A percentile compares a stretch with the other conserved stretches of the same genome.
Evolutionary conservation across 2,797 vertebrate species (phyloP).

Genomic region (Crax fasciolata): DNA sequence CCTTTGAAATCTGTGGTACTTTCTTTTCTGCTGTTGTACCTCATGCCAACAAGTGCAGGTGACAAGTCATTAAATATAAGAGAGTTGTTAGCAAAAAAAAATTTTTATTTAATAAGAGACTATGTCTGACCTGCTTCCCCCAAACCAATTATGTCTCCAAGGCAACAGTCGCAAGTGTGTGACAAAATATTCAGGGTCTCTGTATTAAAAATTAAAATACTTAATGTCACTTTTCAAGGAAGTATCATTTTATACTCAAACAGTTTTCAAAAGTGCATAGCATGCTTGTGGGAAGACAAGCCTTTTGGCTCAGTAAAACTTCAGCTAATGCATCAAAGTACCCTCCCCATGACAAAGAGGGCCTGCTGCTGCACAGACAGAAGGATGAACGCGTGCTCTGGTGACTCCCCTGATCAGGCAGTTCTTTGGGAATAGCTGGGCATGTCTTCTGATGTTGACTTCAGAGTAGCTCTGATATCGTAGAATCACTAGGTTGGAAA

Average conservation of each 20-base stretch:
- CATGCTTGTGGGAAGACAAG: neutral
- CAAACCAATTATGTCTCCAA: neutral
- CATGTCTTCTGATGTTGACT: accelerated
- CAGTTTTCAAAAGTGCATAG: neutral
- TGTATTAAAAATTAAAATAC: neutral
- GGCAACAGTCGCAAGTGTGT: neutral
- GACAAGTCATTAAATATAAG: constrained; percentile 34
- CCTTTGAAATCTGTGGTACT: neutral
- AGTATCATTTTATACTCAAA: neutral
- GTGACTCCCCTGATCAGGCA: neutral
- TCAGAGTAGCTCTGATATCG: neutral
- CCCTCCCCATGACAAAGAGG: neutral
- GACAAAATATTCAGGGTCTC: neutral
- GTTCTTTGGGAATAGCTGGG: neutral
- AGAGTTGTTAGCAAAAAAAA: neutral
- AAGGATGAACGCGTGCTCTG: neutral
- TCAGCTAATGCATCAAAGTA: neutral
- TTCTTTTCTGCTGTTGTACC: neutral
- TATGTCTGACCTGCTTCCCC: neutral
- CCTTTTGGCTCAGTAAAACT: neutral
- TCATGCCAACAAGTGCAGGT: neutral
- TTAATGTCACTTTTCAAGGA: neutral
- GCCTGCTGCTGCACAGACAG: accelerated
- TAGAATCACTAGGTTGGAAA: too few species aligned
- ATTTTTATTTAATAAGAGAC: neutral